Conservation (phyloP, 1,140 invertebrate species). For the Whitmania pigra region DNA sequence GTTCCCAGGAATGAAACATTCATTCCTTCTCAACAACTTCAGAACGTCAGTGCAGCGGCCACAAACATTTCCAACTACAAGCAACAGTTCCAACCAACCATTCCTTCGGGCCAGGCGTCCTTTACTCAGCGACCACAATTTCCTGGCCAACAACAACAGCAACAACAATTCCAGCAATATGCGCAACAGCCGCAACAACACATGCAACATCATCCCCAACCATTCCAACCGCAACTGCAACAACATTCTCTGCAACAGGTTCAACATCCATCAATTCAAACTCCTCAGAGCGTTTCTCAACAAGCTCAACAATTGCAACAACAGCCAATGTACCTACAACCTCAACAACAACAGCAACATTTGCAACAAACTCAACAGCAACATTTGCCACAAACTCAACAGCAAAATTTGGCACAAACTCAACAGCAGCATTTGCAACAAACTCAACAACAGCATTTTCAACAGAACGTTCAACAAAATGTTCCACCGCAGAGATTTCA, state of each 20-base stretch:
- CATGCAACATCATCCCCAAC: not conserved
- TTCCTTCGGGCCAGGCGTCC: not conserved
- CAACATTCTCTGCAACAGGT: not conserved
- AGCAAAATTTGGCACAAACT: too few species aligned
- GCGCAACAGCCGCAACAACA: not conserved
- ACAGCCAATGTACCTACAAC: not conserved
- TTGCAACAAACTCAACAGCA: not conserved
- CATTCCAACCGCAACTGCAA: not conserved
- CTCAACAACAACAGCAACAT: not conserved
- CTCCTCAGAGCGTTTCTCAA: not conserved
- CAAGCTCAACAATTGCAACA: slow-evolving; percentile 4
- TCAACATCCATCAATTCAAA: not conserved
- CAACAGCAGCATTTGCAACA: not conserved
- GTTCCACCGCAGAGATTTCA: not conserved
- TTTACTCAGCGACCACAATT: not conserved
- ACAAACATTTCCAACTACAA: slow-evolving; percentile 3
- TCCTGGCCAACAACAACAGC: not conserved
- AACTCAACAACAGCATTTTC: not conserved
- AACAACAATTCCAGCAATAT: slow-evolving; percentile 4
- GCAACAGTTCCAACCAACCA: not conserved
- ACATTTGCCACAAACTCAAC: not conserved
- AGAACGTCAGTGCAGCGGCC: not conserved
- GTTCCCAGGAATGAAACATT: not conserved
- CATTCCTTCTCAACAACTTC: not conserved
- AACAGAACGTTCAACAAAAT: not conserved